Percentiles rank a stretch among this genome's conserved stretches.
phyloP scores from a whole-genome alignment of 1,140 invertebrate genomes.

The Hypsibius dujardini region DNA sequence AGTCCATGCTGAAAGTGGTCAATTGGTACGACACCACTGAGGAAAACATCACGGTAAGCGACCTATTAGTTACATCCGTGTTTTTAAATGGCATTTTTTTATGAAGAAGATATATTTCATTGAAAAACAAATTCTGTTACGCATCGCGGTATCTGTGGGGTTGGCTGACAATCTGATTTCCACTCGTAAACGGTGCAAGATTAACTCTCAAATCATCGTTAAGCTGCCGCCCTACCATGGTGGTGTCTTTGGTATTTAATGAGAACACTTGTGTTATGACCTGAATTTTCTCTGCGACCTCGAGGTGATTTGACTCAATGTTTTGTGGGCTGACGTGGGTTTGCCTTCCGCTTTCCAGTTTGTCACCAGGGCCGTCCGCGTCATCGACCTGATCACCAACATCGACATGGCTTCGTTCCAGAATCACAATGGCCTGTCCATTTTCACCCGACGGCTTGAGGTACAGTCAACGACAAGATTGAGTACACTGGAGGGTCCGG shows the following conservation, averaged over 20 bases:
- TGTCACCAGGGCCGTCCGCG: slow-evolving; percentile 70
- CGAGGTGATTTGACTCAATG: neutral
- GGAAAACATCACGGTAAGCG: slow-evolving; percentile 63
- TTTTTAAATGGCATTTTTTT: neutral
- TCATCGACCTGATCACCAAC: slow-evolving; percentile 79
- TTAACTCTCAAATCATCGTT: too few species aligned
- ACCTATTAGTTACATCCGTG: neutral
- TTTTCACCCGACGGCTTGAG: slow-evolving; percentile 57
- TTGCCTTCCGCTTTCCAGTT: slow-evolving; percentile 42
- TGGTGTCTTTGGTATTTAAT: too few species aligned
- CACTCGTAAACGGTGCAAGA: too few species aligned
- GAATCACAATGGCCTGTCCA: slow-evolving; percentile 56
- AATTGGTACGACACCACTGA: slow-evolving; percentile 67
- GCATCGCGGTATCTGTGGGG: too few species aligned
- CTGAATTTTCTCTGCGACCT: neutral
- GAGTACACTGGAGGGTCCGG: too few species aligned
- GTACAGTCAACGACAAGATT: slow-evolving; percentile 29
- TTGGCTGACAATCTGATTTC: too few species aligned
- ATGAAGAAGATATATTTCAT: neutral
- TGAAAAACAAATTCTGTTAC: too few species aligned
- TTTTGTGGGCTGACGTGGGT: neutral
- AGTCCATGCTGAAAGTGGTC: slow-evolving; percentile 66
- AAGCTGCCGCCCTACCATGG: too few species aligned
- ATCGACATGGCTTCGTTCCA: slow-evolving; percentile 78
- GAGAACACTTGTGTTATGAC: too few species aligned